Percentiles rank a stretch among this genome's conserved stretches.
Evolutionary conservation across 2,888 invertebrate species (phyloP).

Genomic region (Osmoderma eremita): DNA sequence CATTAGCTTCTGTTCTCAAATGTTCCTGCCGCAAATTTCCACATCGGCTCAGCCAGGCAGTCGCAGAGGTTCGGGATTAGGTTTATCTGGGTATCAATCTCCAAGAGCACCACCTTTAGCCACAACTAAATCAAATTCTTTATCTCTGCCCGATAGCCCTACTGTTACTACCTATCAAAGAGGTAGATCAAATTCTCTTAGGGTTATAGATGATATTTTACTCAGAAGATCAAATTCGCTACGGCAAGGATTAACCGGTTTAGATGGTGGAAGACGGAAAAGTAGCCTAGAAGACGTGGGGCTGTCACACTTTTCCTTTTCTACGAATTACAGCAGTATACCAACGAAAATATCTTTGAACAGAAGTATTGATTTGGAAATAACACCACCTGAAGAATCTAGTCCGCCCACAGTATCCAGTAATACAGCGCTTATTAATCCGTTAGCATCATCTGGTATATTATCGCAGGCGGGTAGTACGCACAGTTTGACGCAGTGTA

Average conservation of each 20-base stretch:
- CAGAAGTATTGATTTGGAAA: conserved; percentile 85
- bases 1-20: conserved; percentile 89
- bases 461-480: conserved; percentile 60
- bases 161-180: conserved; percentile 82
- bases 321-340: conserved; percentile 75
- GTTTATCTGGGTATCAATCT: conserved; percentile 71
- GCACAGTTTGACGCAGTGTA: conserved; percentile 57
- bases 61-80: conserved; percentile 77
- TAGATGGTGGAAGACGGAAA: conserved; percentile 74
- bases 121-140: conserved; percentile 87
- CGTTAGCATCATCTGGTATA: conserved; percentile 57
- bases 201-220: conserved; percentile 87
- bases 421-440: conserved; percentile 67
- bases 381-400: conserved; percentile 69
- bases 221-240: conserved; percentile 85
- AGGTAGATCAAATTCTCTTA: conserved; percentile 85
- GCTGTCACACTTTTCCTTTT: conserved; percentile 79
- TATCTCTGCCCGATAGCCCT: conserved; percentile 89
- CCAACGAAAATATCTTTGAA: conserved; percentile 88
- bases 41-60: conserved; percentile 66
- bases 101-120: conserved; percentile 80
- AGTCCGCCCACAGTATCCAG: conserved; percentile 67
- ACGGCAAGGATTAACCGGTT: conserved; percentile 80
- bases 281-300: conserved; percentile 89
- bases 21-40: conserved; percentile 73